A percentile compares a stretch with the other conserved stretches of the same genome.
Conservation (phyloP, 2,113 vertebrate species). For the Mugil cephalus region DNA sequence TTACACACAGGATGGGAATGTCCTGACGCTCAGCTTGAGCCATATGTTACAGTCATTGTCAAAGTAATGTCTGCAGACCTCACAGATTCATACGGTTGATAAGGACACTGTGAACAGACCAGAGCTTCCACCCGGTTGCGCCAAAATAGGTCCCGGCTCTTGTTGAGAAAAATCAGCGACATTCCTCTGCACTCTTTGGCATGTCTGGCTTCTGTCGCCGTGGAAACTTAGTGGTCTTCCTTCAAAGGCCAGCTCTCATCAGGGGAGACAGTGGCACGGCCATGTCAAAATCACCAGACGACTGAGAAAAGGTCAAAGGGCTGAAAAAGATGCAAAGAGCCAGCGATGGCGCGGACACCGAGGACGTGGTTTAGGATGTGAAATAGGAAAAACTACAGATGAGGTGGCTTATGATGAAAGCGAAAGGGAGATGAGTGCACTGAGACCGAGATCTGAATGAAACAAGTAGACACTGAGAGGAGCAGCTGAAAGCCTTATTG, state of each 20-base stretch:
- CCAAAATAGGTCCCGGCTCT: neutral
- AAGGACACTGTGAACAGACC: neutral
- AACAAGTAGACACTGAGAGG: neutral
- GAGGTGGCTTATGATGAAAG: constrained; percentile 8
- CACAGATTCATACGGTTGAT: constrained; percentile 1
- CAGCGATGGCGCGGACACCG: constrained; percentile 29
- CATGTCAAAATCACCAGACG: constrained; percentile 76
- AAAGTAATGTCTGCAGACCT: neutral
- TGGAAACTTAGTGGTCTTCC: constrained; percentile 50
- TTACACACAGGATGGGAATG: neutral
- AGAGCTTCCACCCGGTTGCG: neutral
- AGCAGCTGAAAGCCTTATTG: constrained; percentile 14
- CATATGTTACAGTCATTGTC: neutral
- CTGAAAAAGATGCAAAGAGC: constrained; percentile 51
- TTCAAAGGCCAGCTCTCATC: constrained; percentile 75
- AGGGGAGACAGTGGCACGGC: constrained; percentile 65
- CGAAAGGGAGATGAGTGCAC: neutral
- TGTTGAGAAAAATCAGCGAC: constrained; percentile 30
- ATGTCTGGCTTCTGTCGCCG: constrained; percentile 58
- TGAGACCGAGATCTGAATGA: constrained; percentile 13
- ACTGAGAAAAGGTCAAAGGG: constrained; percentile 76
- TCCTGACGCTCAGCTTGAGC: neutral
- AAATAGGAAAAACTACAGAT: constrained; percentile 13
- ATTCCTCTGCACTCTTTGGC: constrained; percentile 42
- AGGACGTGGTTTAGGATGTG: constrained; percentile 45